These are phyloP conservation scores for Crotalus horridus DNA, from an alignment of 2,113 vertebrate genomes.

Conservation along the genomic window DNA sequence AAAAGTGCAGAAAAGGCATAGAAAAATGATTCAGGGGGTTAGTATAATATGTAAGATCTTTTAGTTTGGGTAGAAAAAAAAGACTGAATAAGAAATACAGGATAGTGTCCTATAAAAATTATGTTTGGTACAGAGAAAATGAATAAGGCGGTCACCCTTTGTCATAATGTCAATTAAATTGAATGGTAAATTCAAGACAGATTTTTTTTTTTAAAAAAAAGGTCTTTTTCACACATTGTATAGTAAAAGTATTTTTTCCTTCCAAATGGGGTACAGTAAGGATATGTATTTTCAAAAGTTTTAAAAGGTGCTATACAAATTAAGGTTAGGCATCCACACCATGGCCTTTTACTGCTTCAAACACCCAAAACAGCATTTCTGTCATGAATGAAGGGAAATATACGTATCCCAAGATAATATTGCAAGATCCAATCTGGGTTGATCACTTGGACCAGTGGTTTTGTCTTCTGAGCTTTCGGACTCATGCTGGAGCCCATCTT, in stretches of 20 bases:
- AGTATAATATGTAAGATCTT: background rate
- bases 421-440: background rate
- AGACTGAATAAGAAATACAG: background rate
- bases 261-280: background rate
- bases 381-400: no score
- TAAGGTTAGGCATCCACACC: background rate
- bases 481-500: no score
- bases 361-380: background rate
- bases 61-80: background rate
- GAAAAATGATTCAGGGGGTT: background rate
- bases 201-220: background rate
- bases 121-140: background rate
- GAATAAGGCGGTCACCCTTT: background rate
- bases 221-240: background rate
- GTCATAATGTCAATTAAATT: background rate
- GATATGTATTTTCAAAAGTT: background rate
- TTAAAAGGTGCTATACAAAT: background rate
- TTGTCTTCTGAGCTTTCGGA: no score
- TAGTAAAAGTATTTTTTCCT: background rate
- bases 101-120: background rate
- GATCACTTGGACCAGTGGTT: no score
- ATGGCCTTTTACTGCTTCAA: background rate
- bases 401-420: background rate
- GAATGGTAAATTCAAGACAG: background rate
- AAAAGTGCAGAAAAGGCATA: background rate